These are phyloP conservation scores for Sesia bembeciformis DNA, from an alignment of 2,888 invertebrate genomes.

Conservation along the genomic window DNA sequence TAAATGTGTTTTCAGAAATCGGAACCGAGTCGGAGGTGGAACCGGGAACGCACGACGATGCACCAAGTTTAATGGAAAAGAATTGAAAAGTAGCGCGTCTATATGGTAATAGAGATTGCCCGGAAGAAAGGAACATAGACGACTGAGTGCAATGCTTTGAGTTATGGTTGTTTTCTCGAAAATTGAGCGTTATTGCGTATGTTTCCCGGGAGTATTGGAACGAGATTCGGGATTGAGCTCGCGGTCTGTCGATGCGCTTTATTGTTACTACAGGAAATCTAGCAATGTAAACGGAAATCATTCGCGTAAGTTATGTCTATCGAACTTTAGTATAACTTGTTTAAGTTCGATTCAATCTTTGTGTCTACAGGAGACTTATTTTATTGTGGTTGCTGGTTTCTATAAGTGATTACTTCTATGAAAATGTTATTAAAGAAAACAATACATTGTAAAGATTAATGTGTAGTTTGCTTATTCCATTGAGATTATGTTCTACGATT, in stretches of 20 bases:
- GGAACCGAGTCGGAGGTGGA: constrained; percentile 36
- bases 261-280: constrained; percentile 45
- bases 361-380: no score
- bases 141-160: constrained; percentile 66
- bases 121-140: constrained; percentile 70
- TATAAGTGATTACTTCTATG: no score
- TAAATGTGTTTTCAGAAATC: constrained; percentile 66
- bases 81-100: constrained; percentile 74
- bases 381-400: no score
- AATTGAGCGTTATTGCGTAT: constrained; percentile 68
- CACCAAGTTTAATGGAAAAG: constrained; percentile 74
- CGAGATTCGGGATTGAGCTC: constrained; percentile 17
- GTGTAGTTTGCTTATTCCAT: no score
- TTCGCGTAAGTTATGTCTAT: constrained; percentile 31
- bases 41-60: constrained; percentile 60
- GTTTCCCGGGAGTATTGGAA: constrained; percentile 25
- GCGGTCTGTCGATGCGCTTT: constrained; percentile 24
- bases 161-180: constrained; percentile 69
- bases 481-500: no score
- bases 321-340: constrained; percentile 21
- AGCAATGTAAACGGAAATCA: constrained; percentile 45
- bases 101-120: constrained; percentile 75
- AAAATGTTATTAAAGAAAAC: no score
- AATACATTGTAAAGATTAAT: no score
- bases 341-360: constrained; percentile 4